Base-by-base conservation (phyloP, 1,140 invertebrate species). In the Drosophila yakuba region DNA sequence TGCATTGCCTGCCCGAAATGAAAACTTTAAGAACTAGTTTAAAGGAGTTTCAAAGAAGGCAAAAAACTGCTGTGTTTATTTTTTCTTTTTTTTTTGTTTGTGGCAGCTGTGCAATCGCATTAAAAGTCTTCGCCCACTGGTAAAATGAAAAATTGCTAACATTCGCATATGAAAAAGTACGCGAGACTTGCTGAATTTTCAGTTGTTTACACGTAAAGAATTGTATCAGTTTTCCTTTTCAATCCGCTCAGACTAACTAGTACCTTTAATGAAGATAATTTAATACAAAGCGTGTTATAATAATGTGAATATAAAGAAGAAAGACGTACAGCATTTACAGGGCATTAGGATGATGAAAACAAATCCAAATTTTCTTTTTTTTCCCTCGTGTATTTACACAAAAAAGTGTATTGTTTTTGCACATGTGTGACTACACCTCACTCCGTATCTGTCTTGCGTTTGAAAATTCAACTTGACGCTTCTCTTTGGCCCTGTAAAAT, bases 381-480 rank as follows among this genome's bases (percentile, higher is more conserved):
- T 28, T 28, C 12, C 14, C 7, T 4, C 15, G 41, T 32, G 43
- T 64, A 11, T 20, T 38, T 38, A 17, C 10, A 4, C 36, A 17
- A 20, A 20, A 39, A 38, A 20, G 15, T 6, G 32, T 36, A 28
- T 48, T 64, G 23, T 28, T 47, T 20, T 10, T 20, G 14, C 56
- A 45, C 14, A 45, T 35, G 39, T 36, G 14, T 23, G 38, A 4
- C 4, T 14, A 8, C 50, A 28, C 23, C 45, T 28, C 23, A 32
- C 14, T 11, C 4, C 10, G 14, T 62, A 57, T 45, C 75, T 47
- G 58, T 45, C 38, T 20, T 76, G 56, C 60, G 78, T 64, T 64
- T 41, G 64, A 64, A 56, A 80, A 80, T 60, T 56, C 43, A 23
- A 10, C 3, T 32, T 51, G 32, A 80, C 57, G 62, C 60, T 25